Base-by-base conservation (phyloP, 2,888 invertebrate species). In the Caenorhabditis virilis region DNA sequence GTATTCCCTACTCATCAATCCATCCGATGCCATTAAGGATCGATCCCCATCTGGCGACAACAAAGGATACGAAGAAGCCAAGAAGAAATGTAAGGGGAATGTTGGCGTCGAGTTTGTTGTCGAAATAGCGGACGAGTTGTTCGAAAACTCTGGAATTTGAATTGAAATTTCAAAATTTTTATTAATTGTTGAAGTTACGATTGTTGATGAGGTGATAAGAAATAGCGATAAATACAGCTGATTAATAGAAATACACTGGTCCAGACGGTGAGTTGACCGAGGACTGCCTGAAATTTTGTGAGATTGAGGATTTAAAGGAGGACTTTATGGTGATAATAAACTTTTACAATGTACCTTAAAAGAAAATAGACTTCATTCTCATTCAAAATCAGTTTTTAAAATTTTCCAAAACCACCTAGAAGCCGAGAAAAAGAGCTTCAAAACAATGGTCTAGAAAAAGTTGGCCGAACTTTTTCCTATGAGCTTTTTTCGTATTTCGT, bases 1-100 rank as follows among this genome's bases (percentile, higher is more conserved):
- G n/a, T n/a, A n/a, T n/a, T n/a, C n/a, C n/a, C 48, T 11, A 75
- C 75, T 76, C 73, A 48, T 76, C 76, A n/a, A 76, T 73, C 73
- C 73, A 76, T 22, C 76, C 76, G 35, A 76, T 76, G 9, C 69
- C 72, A 36, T 70, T 76, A 36, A 76, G 48, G 36, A 76, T 74
- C 6, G 68, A 68, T 27, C 73, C 69, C 76, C 76, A 76, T 60
- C 76, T 45, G 2, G 62, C 73, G 27, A 76, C 72, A n/a, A 76
- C 76, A 25, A 76, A 73, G 2, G 76, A 68, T 22, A 76, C 76
- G 52, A 76, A 76, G 65, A 76, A 76, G 15, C 76, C 75, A 33
- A 72, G 64, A 62, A 72, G 64, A 38, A 72, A 70, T 0, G 75
- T 75, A 18, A 75, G 57, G 1, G 75, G 75, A 25, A 75, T 75